Conservation (phyloP, 2,888 invertebrate species). For the Chrysina gloriosa region DNA sequence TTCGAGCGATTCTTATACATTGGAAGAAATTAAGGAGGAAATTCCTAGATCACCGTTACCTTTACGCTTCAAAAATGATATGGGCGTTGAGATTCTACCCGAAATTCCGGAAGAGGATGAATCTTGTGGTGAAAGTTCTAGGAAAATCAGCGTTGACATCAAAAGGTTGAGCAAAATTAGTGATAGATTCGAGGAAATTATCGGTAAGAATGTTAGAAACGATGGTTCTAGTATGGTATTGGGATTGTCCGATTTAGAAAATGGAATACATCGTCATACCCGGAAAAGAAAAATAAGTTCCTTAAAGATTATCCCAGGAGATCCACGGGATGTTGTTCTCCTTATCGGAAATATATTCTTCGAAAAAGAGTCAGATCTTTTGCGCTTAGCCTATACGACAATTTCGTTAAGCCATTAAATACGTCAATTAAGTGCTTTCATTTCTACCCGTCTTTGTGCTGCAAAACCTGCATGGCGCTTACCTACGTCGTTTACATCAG, state of each 20-base stretch:
- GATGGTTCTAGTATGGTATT: constrained; percentile 27
- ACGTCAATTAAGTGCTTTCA: constrained; percentile 43
- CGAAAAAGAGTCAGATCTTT: constrained; percentile 35
- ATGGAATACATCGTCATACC: neutral
- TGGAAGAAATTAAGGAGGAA: constrained; percentile 41
- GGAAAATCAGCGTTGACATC: constrained; percentile 65
- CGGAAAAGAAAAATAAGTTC: constrained; percentile 11
- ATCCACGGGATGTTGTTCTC: constrained; percentile 38
- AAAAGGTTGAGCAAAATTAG: constrained; percentile 69
- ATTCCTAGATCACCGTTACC: constrained; percentile 1
- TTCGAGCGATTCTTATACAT: constrained; percentile 38
- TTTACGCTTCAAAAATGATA: constrained; percentile 61
- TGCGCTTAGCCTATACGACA: constrained; percentile 37
- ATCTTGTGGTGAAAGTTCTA: constrained; percentile 54
- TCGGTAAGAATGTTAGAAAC: constrained; percentile 64
- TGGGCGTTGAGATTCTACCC: constrained; percentile 68
- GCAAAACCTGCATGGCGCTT: constrained; percentile 42
- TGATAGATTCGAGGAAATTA: constrained; percentile 67
- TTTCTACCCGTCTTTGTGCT: constrained; percentile 47
- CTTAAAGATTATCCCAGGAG: constrained; percentile 26
- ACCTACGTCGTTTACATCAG: constrained; percentile 43
- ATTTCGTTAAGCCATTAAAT: constrained; percentile 43
- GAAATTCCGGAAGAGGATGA: constrained; percentile 70
- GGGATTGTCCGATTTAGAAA: constrained; percentile 34
- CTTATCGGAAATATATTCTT: constrained; percentile 40